Evolutionary conservation across 2,888 invertebrate genomes (phyloP).

Genomic region (Ecliptopera silaceata): DNA sequence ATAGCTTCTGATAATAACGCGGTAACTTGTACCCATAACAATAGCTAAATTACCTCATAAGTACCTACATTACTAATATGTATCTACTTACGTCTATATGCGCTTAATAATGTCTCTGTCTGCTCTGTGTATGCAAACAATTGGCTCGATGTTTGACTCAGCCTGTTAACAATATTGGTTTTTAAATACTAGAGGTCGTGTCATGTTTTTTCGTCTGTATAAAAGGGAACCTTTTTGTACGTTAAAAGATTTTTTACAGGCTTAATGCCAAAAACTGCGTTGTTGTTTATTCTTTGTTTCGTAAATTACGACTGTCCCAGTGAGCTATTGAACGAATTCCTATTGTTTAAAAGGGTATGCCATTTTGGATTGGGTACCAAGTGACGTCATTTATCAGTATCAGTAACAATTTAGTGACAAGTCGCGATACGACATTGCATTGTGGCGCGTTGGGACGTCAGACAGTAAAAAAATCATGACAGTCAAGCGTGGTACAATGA

Average conservation of each 20-base stretch:
- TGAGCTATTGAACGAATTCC: constrained; percentile 3
- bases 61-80: too few species aligned
- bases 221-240: not conserved
- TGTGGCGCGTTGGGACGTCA: too few species aligned
- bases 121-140: not conserved
- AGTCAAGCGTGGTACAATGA: too few species aligned
- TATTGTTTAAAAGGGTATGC: constrained; percentile 46
- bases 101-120: not conserved
- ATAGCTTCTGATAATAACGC: too few species aligned
- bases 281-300: not conserved
- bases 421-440: too few species aligned
- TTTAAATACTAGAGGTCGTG: constrained; percentile 2
- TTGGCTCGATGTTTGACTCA: constrained; percentile 1
- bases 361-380: constrained; percentile 47
- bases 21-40: too few species aligned
- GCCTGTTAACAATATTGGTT: constrained; percentile 1
- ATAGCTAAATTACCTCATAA: too few species aligned
- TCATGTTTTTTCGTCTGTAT: not conserved
- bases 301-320: constrained; percentile 7
- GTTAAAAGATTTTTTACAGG: too few species aligned
- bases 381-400: constrained; percentile 43
- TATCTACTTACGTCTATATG: not conserved
- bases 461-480: too few species aligned
- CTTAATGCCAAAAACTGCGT: not conserved
- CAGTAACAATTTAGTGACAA: constrained; percentile 27